phyloP scores from a whole-genome alignment of 2,797 vertebrate genomes.

The Poeciliopsis infans region DNA sequence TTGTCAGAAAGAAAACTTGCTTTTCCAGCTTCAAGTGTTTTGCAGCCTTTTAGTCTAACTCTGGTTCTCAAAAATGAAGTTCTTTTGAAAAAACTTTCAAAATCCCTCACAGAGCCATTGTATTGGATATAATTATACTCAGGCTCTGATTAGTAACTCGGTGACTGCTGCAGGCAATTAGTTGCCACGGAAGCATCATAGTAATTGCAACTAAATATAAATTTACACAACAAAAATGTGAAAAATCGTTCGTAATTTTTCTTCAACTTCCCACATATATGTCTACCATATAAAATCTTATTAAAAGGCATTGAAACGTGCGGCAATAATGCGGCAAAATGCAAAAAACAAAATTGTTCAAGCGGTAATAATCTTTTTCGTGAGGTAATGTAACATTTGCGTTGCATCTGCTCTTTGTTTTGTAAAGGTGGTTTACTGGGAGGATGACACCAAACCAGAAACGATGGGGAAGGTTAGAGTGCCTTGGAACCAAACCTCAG shows the following conservation, averaged over 20 bases:
- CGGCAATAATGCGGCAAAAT: background rate
- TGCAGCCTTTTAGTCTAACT: background rate
- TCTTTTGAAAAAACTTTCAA: background rate
- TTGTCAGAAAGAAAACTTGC: background rate
- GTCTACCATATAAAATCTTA: background rate
- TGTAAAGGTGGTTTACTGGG: constrained; percentile 91
- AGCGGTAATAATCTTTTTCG: background rate
- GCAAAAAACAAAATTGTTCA: background rate
- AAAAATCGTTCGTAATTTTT: background rate
- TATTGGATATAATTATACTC: background rate
- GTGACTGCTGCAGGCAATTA: background rate
- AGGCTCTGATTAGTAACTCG: background rate
- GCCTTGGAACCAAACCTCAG: constrained; percentile 88
- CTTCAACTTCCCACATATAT: background rate
- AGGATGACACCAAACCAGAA: constrained; percentile 90
- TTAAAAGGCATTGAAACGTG: background rate
- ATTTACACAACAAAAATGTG: background rate
- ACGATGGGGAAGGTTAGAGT: constrained; percentile 89
- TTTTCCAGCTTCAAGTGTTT: background rate
- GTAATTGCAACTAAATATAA: background rate
- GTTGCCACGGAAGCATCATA: background rate
- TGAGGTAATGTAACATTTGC: background rate
- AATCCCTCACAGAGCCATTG: background rate
- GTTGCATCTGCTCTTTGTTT: constrained; percentile 26
- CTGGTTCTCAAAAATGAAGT: background rate